Conservation (phyloP, 2,113 vertebrate species). For the Tapirus terrestris region DNA sequence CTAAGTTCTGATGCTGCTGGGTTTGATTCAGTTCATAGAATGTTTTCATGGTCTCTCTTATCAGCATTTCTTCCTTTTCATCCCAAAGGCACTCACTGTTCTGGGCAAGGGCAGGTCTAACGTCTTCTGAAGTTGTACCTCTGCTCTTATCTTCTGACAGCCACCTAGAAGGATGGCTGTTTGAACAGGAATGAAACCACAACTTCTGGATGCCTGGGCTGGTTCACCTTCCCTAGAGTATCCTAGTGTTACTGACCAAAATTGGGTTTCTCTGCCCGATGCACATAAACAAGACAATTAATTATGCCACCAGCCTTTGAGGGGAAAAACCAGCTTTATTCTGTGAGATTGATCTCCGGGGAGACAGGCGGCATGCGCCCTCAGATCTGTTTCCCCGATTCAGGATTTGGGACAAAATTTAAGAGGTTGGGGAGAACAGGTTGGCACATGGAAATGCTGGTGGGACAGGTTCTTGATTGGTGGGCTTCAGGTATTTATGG, state of each 20-base stretch:
- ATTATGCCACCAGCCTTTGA: no score
- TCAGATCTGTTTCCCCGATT: no score
- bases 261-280: no score
- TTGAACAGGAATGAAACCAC: neutral
- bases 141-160: neutral
- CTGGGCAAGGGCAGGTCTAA: neutral
- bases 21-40: neutral
- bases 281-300: no score
- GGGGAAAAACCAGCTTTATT: no score
- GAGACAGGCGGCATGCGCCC: no score
- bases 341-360: no score
- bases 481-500: no score
- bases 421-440: no score
- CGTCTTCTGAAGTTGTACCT: neutral
- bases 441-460: no score
- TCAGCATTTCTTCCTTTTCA: neutral
- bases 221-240: neutral
- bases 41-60: neutral
- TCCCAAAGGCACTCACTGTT: neutral
- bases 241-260: neutral
- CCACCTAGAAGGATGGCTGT: neutral
- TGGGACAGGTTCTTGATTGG: no score
- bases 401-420: no score
- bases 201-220: neutral
- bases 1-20: neutral